Evolutionary conservation across 2,113 vertebrate species (phyloP).

Genomic region (Polypterus bichir): DNA sequence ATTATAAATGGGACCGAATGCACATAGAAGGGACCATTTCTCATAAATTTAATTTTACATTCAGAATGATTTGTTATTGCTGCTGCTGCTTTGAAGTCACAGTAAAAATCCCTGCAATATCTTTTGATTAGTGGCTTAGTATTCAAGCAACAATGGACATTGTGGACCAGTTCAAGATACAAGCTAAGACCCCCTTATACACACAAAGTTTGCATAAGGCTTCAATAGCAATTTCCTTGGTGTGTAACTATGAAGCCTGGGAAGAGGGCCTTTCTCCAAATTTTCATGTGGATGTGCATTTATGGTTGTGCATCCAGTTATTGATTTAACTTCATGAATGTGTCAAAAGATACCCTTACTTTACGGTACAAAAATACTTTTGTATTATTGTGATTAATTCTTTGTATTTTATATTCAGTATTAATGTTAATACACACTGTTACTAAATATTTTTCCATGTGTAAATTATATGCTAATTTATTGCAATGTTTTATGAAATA

Average conservation of each 20-base stretch:
- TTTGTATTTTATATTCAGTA: conserved; percentile 96
- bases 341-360: conserved; percentile 76
- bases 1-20: conserved; percentile 9
- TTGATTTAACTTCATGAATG: conserved; percentile 65
- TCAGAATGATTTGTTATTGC: conserved; percentile 47
- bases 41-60: conserved; percentile 30
- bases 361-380: conserved; percentile 65
- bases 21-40: conserved; percentile 16
- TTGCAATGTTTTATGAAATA: conserved; percentile 84
- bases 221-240: conserved; percentile 30
- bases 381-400: conserved; percentile 84
- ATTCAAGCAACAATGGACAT: no score
- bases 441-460: conserved; percentile 79
- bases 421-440: conserved; percentile 95
- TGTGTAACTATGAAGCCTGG: conserved; percentile 30
- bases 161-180: no score
- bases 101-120: neutral
- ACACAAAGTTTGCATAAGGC: no score
- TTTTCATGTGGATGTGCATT: conserved; percentile 41
- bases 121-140: no score
- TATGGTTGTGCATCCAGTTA: conserved; percentile 57
- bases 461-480: conserved; percentile 99
- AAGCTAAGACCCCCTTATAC: no score
- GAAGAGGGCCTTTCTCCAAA: conserved; percentile 17
- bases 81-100: conserved; percentile 65